These are phyloP conservation scores for Thryonomys swinderianus DNA, from an alignment of 2,113 vertebrate genomes.

Conservation along the genomic window DNA sequence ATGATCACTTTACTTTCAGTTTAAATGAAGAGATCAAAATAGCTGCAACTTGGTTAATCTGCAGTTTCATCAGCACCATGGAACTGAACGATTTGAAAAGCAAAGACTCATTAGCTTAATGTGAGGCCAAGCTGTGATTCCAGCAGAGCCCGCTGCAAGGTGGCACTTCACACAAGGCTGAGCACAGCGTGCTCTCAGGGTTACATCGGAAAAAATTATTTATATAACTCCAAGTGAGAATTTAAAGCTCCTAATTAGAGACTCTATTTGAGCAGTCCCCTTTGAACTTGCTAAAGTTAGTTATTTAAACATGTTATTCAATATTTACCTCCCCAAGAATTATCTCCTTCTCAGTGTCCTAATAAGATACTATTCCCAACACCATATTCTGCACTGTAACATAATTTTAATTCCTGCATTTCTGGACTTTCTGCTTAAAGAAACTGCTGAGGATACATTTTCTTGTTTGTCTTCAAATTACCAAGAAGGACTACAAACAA, in stretches of 20 bases:
- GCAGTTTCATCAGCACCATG: background rate
- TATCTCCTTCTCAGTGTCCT: background rate
- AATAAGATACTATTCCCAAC: background rate
- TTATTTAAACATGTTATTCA: conserved; percentile 58
- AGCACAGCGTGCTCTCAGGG: background rate
- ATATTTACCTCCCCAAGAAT: conserved; percentile 52
- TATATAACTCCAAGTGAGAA: conserved; percentile 30
- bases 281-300: conserved; percentile 52
- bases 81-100: background rate
- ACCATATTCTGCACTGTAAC: background rate
- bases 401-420: background rate
- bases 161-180: background rate
- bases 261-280: conserved; percentile 9
- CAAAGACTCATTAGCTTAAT: conserved; percentile 43
- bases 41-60: background rate
- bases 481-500: background rate
- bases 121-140: conserved; percentile 27
- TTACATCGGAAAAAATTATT: conserved; percentile 30
- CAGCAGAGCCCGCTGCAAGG: background rate
- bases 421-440: background rate
- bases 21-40: background rate
- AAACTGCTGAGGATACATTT: background rate
- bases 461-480: background rate
- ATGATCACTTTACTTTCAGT: background rate
- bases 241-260: conserved; percentile 45